Percentiles rank a stretch among this genome's conserved stretches.
Evolutionary conservation across 1,140 invertebrate genomes (phyloP).

Genomic region (Brachystomella parvula): DNA sequence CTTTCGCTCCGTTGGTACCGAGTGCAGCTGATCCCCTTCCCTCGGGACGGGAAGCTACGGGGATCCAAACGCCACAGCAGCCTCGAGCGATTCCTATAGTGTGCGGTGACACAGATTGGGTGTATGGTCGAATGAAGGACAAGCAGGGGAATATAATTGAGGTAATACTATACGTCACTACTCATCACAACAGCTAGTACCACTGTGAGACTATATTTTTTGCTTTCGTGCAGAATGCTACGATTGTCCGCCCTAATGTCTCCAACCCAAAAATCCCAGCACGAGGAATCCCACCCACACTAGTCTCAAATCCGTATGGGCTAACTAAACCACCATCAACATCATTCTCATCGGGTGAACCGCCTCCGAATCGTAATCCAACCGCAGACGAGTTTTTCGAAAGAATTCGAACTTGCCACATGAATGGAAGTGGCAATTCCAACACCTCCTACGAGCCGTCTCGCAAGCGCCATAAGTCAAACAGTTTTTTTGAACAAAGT

Average conservation of each 20-base stretch:
- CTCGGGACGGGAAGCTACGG: neutral
- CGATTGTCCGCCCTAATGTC: neutral
- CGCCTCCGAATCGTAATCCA: too few species aligned
- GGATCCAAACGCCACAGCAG: neutral
- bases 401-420: neutral
- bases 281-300: neutral
- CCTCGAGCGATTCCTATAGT: neutral
- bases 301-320: neutral
- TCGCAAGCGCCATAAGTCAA: neutral
- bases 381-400: neutral
- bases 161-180: neutral
- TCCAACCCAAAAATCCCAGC: neutral
- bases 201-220: neutral
- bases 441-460: neutral
- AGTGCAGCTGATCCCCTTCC: neutral
- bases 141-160: slow-evolving; percentile 21
- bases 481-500: neutral
- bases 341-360: neutral
- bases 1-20: neutral
- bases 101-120: slow-evolving; percentile 8
- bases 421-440: neutral
- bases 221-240: neutral
- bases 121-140: slow-evolving; percentile 10
- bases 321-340: neutral
- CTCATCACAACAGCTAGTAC: neutral